phyloP scores from a whole-genome alignment of 2,113 vertebrate species.

The Mola mola region DNA sequence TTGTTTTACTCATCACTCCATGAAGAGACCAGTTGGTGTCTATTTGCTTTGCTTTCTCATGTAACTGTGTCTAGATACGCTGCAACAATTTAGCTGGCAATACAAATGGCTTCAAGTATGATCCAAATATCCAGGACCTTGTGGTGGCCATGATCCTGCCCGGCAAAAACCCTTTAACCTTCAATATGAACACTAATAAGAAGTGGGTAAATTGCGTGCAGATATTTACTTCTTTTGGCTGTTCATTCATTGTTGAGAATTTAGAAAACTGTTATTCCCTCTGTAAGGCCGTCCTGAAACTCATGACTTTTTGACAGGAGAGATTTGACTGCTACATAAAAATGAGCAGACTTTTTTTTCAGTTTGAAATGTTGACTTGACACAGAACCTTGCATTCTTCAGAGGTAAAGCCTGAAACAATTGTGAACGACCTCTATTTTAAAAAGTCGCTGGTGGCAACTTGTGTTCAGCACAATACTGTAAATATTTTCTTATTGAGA shows the following conservation, averaged over 20 bases:
- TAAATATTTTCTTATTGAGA: background rate
- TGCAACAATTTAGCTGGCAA: constrained; percentile 37
- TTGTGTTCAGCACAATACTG: background rate
- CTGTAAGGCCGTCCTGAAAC: background rate
- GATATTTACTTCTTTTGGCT: background rate
- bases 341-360: constrained; percentile 12
- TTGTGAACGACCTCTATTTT: constrained; percentile 27
- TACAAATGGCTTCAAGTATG: constrained; percentile 13
- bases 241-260: background rate
- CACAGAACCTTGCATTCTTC: constrained; percentile 27
- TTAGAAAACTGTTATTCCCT: background rate
- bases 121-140: constrained; percentile 43
- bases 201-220: constrained; percentile 2
- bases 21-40: constrained; percentile 33
- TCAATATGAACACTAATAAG: constrained; percentile 11
- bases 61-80: constrained; percentile 26
- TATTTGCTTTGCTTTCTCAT: constrained; percentile 38
- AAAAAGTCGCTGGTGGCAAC: constrained; percentile 23
- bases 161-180: constrained; percentile 9
- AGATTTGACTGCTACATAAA: background rate
- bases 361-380: constrained; percentile 45
- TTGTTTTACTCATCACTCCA: constrained; percentile 42
- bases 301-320: background rate
- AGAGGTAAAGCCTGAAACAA: constrained; percentile 29
- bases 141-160: constrained; percentile 13